Evolutionary conservation across 2,797 vertebrate genomes (phyloP).

Genomic region (Microcaecilia unicolor): DNA sequence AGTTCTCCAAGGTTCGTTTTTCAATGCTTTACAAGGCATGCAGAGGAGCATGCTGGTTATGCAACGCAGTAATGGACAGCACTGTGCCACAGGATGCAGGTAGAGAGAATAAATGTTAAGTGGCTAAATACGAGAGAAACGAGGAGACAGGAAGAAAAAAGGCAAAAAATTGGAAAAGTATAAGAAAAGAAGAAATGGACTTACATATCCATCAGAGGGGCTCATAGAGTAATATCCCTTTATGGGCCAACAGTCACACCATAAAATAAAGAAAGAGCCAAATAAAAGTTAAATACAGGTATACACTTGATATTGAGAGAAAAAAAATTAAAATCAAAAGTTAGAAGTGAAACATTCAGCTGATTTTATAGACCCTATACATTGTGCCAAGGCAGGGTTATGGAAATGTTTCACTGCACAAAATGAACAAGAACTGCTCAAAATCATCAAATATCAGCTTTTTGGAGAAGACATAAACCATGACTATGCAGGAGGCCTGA

Average conservation of each 20-base stretch:
- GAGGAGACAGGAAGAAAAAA: background rate
- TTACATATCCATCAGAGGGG: slow-evolving; percentile 91
- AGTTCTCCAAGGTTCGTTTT: too few relatives aligned
- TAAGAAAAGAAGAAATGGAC: slow-evolving; percentile 61
- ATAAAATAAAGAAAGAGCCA: slow-evolving; percentile 36
- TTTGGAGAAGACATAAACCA: too few relatives aligned
- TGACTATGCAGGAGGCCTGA: too few relatives aligned
- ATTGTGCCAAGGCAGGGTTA: background rate
- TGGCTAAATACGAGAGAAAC: background rate
- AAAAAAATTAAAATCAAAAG: slow-evolving; percentile 28
- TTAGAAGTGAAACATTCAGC: too few relatives aligned
- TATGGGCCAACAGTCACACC: slow-evolving; percentile 58
- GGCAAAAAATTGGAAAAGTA: slow-evolving; percentile 28
- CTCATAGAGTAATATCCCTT: slow-evolving; percentile 90
- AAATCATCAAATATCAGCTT: too few relatives aligned
- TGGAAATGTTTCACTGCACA: too few relatives aligned
- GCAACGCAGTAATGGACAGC: too few relatives aligned
- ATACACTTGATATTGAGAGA: too few relatives aligned
- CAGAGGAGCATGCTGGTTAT: too few relatives aligned
- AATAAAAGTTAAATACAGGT: background rate
- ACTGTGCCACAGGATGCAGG: slow-evolving; percentile 11
- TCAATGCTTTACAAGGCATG: too few relatives aligned
- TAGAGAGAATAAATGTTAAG: too few relatives aligned
- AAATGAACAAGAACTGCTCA: too few relatives aligned
- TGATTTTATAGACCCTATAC: background rate